These are phyloP conservation scores for Brachystomella parvula DNA, from an alignment of 1,140 invertebrate genomes.

Conservation along the genomic window DNA sequence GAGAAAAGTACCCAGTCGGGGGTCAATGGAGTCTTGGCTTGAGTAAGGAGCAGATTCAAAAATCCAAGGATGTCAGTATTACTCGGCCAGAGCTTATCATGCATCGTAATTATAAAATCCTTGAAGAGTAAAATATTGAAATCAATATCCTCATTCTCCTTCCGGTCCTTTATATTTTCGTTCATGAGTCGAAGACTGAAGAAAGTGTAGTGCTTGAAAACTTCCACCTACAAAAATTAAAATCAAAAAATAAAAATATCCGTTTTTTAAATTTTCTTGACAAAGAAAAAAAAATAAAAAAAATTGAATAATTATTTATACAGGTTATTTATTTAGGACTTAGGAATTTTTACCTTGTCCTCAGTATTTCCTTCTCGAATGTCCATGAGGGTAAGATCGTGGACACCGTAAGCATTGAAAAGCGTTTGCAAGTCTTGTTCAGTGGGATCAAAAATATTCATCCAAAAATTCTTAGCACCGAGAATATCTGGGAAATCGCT, in stretches of 20 bases:
- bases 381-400: slow-evolving; percentile 16
- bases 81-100: not conserved
- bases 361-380: slow-evolving; percentile 18
- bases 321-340: too few species aligned
- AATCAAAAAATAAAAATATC: too few species aligned
- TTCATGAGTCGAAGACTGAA: not conserved
- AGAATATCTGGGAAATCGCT: not conserved
- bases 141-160: slow-evolving; percentile 12
- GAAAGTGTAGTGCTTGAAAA: slow-evolving; percentile 22
- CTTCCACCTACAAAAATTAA: too few species aligned
- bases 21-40: not conserved
- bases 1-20: slow-evolving; percentile 18
- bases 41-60: slow-evolving; percentile 5
- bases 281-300: too few species aligned
- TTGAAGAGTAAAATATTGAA: slow-evolving; percentile 19
- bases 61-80: slow-evolving; percentile 15
- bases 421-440: slow-evolving; percentile 3
- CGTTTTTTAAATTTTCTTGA: too few species aligned
- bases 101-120: slow-evolving; percentile 15
- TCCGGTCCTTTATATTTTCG: slow-evolving; percentile 3
- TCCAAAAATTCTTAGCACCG: not conserved
- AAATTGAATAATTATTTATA: too few species aligned
- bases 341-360: slow-evolving; percentile 9
- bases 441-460: slow-evolving; percentile 14
- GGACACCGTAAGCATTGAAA: not conserved